A percentile compares a stretch with the other conserved stretches of the same genome.
phyloP scores from a whole-genome alignment of 2,113 vertebrate genomes.

The Alaudala cheleensis region DNA sequence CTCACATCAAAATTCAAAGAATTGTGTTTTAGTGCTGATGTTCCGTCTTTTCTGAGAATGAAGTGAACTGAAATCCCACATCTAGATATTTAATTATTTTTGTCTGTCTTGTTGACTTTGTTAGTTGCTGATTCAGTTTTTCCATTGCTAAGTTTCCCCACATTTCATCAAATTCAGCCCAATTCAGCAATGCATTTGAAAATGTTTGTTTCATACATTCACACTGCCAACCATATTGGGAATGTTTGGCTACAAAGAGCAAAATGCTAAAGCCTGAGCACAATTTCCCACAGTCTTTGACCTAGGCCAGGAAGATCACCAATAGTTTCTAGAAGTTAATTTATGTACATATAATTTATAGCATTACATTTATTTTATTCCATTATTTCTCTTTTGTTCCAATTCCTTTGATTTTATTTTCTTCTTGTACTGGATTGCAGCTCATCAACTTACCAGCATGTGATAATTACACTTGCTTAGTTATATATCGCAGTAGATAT shows the following conservation, averaged over 20 bases:
- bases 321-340: not conserved
- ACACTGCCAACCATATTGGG: not conserved
- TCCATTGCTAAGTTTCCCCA: not conserved
- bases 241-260: not conserved
- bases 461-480: not conserved
- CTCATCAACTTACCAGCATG: not conserved
- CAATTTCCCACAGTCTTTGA: not conserved
- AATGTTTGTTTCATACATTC: not conserved
- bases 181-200: not conserved
- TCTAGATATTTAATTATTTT: slow-evolving; percentile 53
- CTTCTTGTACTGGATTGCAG: not conserved
- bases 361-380: not conserved
- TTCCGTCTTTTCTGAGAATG: slow-evolving; percentile 48
- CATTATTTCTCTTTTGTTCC: not conserved
- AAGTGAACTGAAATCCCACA: not conserved
- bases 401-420: not conserved
- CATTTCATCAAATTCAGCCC: not conserved
- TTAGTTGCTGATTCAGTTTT: slow-evolving; percentile 26
- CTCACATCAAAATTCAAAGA: not conserved
- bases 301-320: not conserved
- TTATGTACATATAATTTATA: not conserved
- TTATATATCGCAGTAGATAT: not conserved
- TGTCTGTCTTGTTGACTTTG: not conserved
- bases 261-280: not conserved
- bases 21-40: not conserved